Base-by-base conservation (phyloP, 2,888 invertebrate genomes). In the Thymelicus acteon region DNA sequence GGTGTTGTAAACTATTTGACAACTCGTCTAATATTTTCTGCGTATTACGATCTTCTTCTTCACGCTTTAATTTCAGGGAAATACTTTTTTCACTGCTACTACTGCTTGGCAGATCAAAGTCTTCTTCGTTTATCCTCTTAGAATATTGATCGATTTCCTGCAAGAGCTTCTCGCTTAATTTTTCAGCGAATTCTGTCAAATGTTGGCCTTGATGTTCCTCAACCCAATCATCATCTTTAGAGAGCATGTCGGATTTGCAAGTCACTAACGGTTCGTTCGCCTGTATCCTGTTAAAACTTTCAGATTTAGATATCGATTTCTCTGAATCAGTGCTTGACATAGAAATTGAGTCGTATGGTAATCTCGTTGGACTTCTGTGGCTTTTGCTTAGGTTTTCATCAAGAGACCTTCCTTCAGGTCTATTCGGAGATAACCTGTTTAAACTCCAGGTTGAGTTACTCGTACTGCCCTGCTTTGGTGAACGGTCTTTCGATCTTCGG, bases 111-210 rank as follows among this genome's bases (percentile, higher is more conserved):
- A 94, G 80, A 79, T 94, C 94, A 67, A 94, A 94, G 76, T 94
- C 94, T 75, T 94, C 93, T 78, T 95, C 94, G 65, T 90, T 94
- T 39, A 94, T 93, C 62, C 93, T 83, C 79, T 94, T 94, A 47
- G 94, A 94, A 78, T 94, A 94, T 81, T 94, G 95, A 81, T 97
- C 97, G 74, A 97, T 96, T 88, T 97, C 97, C 75, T 96, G 96
- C 69, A 97, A 94, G 73, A 97, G 89, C 83, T 97, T 97, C 81
- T 97, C 97, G 81, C 97, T 97, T n/a, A 97, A 89, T 82, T 96
- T 96, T 81, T 97, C 97, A 1, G 97, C 97, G 79, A 97, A 97
- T 79, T 97, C 97, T 2, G 96, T 96, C 73, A 97, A 91, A 82
- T 97, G 96, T 78, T 95, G 95, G 74, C 95, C 94, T 75, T 82